These are phyloP conservation scores for Holcopasites calliopsidis DNA, from an alignment of 1,140 invertebrate genomes.

Conservation along the genomic window DNA sequence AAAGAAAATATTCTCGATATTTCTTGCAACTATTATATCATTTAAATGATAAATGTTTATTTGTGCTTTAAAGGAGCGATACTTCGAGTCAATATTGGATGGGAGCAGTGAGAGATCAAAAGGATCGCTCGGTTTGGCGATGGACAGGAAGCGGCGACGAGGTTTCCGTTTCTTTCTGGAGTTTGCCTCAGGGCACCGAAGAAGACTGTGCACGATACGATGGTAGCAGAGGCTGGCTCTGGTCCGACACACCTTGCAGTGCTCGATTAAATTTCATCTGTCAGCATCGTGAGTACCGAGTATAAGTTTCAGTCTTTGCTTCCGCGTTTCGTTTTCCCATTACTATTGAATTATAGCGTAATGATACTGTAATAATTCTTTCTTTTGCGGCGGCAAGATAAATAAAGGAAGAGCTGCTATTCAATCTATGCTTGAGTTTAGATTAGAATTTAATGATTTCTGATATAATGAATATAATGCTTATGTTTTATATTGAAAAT, in stretches of 20 bases:
- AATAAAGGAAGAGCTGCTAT: too few relatives aligned
- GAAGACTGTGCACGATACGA: conserved; percentile 93
- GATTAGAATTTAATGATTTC: too few relatives aligned
- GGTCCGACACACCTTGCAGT: conserved; percentile 95
- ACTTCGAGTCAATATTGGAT: conserved; percentile 97
- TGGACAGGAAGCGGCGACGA: conserved; percentile 92
- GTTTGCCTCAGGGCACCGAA: conserved; percentile 89
- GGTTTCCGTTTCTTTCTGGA: conserved; percentile 96
- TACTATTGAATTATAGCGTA: neutral
- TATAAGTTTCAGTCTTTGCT: neutral
- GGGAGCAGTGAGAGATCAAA: conserved; percentile 91
- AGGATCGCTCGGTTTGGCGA: conserved; percentile 91
- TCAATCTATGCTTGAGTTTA: too few relatives aligned
- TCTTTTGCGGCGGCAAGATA: too few relatives aligned
- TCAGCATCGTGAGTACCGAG: conserved; percentile 91
- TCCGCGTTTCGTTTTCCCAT: conserved; percentile 14
- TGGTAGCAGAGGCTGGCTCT: conserved; percentile 95
- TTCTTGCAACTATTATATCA: neutral
- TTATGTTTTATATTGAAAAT: too few relatives aligned
- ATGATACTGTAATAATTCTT: neutral
- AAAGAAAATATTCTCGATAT: neutral
- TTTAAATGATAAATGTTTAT: neutral
- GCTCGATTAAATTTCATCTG: conserved; percentile 94
- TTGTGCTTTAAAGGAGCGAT: conserved; percentile 84
- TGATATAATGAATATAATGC: too few relatives aligned